Evolutionary conservation across 1,140 invertebrate species (phyloP), one percentile per base, ranked within the genome.

Genomic region (Leguminivora glycinivorella): DNA sequence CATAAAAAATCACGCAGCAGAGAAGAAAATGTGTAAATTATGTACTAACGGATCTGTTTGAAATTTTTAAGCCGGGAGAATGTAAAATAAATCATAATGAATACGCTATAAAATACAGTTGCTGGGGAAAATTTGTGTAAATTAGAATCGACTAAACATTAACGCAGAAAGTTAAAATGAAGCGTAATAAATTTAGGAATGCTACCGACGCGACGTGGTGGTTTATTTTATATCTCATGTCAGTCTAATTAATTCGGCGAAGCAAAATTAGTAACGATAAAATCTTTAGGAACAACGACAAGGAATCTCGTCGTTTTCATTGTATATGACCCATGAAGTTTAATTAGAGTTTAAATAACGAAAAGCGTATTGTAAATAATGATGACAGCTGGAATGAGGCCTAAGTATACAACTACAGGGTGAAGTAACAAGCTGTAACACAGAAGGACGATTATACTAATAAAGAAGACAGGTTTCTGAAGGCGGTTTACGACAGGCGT

Each of bases 1-100:
- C 17, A 52, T 52, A 52, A 52, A 52, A 47, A 52, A 52, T 52
- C 7, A 19, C 47, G 47, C 19, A 1, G 47, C 47, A 9, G 14
- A 22, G 47, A 9, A 52, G 47, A 52, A 52, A 52, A 52, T 52
- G 47, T 52, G 47, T 52, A 52, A 52, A 52, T 52, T 52, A 52
- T 19, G 47, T 22, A 52, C 47, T 52, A 22, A 52, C 47, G 47
- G 47, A 25, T 52, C 47, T 22, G 17, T 19, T 52, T 52, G 47
- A 52, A 52, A 52, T 52, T n/a, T 47, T 47, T 52, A 52, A 52
- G 47, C 47, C 2, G 47, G 6, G 17, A 73, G 74, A 69, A 76
- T 68, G 38, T 25, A 77, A 75, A 82, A 80, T 71, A 78, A 81
- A 81, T 78, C 75, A 77, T 79, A 72, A 73, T 73, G 71, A 75